Base-by-base conservation (phyloP, 2,888 invertebrate species). In the Drosophila setosimentum region DNA sequence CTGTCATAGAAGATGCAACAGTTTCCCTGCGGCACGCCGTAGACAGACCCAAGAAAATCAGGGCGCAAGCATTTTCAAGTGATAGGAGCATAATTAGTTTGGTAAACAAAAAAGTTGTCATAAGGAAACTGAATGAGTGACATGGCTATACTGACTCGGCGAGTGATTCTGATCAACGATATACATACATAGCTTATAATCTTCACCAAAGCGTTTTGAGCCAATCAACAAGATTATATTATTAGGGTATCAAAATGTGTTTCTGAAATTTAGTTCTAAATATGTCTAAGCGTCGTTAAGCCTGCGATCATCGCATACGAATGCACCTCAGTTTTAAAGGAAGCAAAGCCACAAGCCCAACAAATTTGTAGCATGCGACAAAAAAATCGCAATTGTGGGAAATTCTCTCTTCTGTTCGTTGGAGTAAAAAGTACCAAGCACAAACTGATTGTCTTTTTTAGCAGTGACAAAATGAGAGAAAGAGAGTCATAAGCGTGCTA, bases 351-450 rank as follows among this genome's bases (percentile, higher is more conserved):
- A 62, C 16, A 45, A 40, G 24, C 2, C 3, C 3, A 6, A 0
- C 27, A 13, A 48, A 21, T 33, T 13, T 74, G 16, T 62, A 27
- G 71, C 83, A 70, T 65, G 81, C 79, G 69, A 79, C 49, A 73
- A 57, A 55, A 11, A 35, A 33, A 59, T 60, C 59, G 11, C 59
- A 53, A 10, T 18, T 18, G 2, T n/a, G 61, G 77, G 77, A 73
- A 64, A 73, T 78, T 73, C 54, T 58, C 73, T 78, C 76, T 59
- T n/a, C 2, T 24, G 35, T 21, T 49, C 35, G 49, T 66, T 53
- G 35, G 32, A 35, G 42, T 27, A 8, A 50, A 78, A 86, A 73
- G 58, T 70, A 65, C 86, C 65, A 68, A 54, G 55, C 74, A 69
- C 65, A 71, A 53, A 58, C 68, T 45, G 57, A 65, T 70, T 80